Conservation (phyloP, 2,888 invertebrate genomes). For the Steinernema carpocapsae region DNA sequence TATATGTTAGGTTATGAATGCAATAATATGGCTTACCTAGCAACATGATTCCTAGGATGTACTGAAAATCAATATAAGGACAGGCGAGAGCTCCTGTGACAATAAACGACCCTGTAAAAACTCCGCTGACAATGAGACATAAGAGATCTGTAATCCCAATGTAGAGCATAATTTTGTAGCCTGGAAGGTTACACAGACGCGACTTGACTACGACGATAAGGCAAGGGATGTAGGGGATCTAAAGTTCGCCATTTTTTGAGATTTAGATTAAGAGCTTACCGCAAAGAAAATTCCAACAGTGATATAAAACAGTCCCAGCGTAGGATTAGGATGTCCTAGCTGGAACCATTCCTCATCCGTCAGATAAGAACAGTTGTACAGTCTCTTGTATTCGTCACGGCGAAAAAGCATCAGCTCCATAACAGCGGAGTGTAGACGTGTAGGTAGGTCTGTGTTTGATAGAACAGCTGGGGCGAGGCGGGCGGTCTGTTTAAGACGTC, state of each 20-base stretch:
- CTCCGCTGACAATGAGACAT: neutral
- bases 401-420: slow-evolving; percentile 3
- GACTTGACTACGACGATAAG: neutral
- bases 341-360: neutral
- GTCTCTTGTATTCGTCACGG: neutral
- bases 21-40: neutral
- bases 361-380: neutral
- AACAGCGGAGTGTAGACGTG: too few species aligned
- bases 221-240: slow-evolving; percentile 4
- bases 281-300: neutral
- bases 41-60: neutral
- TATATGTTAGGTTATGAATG: neutral
- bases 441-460: too few species aligned
- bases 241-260: too few species aligned
- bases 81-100: neutral
- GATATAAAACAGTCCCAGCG: neutral
- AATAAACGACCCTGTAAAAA: neutral
- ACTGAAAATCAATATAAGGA: neutral
- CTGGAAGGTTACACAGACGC: neutral
- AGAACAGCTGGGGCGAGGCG: too few species aligned
- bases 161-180: slow-evolving; percentile 1
- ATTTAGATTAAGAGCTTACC: neutral
- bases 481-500: too few species aligned
- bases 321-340: neutral
- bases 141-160: neutral